Conservation (phyloP, 2,113 vertebrate genomes). For the Agapornis roseicollis region DNA sequence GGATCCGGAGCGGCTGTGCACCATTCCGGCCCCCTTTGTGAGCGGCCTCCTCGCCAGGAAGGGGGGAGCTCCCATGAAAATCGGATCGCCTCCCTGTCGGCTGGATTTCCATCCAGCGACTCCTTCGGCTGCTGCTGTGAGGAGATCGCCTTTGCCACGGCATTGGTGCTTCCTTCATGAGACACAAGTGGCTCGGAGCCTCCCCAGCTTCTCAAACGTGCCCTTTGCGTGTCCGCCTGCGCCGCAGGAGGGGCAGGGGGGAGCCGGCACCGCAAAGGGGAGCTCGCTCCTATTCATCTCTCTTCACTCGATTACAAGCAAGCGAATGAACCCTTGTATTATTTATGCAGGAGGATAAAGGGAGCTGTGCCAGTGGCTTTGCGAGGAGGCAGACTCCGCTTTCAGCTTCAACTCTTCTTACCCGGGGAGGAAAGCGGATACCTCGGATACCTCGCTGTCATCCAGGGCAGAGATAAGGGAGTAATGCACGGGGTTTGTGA, state of each 20-base stretch:
- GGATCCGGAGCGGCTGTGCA: accelerated
- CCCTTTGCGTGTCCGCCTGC: background rate
- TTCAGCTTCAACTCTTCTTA: constrained; percentile 13
- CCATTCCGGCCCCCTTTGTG: background rate
- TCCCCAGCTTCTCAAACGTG: constrained; percentile 20
- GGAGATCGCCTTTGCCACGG: background rate
- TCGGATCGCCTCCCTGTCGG: background rate
- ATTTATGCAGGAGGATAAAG: background rate
- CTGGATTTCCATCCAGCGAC: background rate
- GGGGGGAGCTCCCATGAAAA: background rate
- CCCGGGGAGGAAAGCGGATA: background rate
- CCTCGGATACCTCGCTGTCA: background rate
- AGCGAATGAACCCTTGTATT: background rate
- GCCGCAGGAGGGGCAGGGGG: background rate
- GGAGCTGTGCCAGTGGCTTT: background rate
- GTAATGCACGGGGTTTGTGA: accelerated
- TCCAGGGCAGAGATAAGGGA: background rate
- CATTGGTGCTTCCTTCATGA: constrained; percentile 26
- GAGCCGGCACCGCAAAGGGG: background rate
- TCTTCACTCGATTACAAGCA: background rate
- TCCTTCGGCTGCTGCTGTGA: background rate
- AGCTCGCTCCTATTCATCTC: background rate
- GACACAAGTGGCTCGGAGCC: background rate
- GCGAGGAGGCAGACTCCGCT: background rate
- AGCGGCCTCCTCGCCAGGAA: background rate